Evolutionary conservation across 2,888 invertebrate genomes (phyloP), one percentile per base, ranked within the genome.

Genomic region (Acanthoscelides obtectus): DNA sequence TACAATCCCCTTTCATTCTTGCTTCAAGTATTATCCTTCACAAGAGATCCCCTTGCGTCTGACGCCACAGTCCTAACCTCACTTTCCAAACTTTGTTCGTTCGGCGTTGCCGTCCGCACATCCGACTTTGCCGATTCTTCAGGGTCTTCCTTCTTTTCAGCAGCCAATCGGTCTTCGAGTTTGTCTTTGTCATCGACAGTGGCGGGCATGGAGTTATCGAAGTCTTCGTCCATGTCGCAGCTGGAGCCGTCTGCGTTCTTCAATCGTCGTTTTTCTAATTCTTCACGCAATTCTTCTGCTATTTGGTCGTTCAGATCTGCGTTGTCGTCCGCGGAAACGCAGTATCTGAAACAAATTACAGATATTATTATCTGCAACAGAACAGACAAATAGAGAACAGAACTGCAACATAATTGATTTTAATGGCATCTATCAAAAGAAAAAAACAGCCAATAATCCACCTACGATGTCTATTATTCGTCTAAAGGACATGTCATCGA

Each of bases 291-390:
- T 71, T 76, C 77, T 21, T 77, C 77, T 0, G 63, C 76, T 4
- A 80, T 76, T 21, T 70, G 70, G 3, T 77, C 73, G 73, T 79
- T 80, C 0, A 73, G 74, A 21, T 80, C 79, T 4, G 71, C 71
- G 69, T 75, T 79, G 20, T 81, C 81, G 5, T 81, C 82, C 0
- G 75, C 45, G 66, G 72, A 75, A 20, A 75, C 78, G 66, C 80
- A 80, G 69, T 79, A 82, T 45, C 79, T 71, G 12, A 21, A 22
- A 17, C 3, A 3, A 67, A 67, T 4, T n/a, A 12, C 3, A 45
- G 6, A 45, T 45, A 12, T 4, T 25, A 25, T 25, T 25, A 25
- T 6, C 25, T 5, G 25, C 25, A n/a, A n/a, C n/a, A n/a, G n/a
- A n/a, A n/a, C n/a, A n/a, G n/a, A n/a, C n/a, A n/a, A n/a, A n/a